Evolutionary conservation across 2,797 vertebrate species (phyloP), one percentile per base, ranked within the genome.

Genomic region (Orientallactaga sibirica): DNA sequence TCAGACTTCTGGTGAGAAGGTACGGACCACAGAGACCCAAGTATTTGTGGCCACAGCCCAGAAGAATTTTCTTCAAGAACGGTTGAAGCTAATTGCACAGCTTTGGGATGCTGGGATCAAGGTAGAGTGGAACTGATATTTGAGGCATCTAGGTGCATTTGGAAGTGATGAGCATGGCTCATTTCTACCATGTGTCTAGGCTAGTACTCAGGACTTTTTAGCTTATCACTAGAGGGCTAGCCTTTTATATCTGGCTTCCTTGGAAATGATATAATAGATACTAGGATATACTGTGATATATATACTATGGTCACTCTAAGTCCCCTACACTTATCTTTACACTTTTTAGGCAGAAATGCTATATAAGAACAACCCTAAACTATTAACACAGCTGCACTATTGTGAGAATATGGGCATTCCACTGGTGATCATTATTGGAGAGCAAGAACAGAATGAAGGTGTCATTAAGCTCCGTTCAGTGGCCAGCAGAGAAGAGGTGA

Each of bases 1-100:
- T 82, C 91, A 99, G 99, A 96, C 93, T 55, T 98, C 98, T 20
- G 98, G 98, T 66, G 97, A 99, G 98, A 99, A 98, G 94, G 88
- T 99, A 75, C 98, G 99, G 5, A 99, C 99, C 2, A 99, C 99
- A 37, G 99, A 99, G 97, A 99, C 99, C 0, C 98, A 99, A 97
- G 98, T 99, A 80, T 98, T 99, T 98, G 99, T 99, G 88, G 99
- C 98, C 1, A 98, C 99, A 1, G 99, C 99, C 3, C 99, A 99
- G 95, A 99, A 99, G 97, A 98, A 99, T 94, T 98, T 99, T 55
- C 97, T 99, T 22, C 98, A 98, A 85, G 99, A 99, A 86, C 98
- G 98, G 87, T 97, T 99, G 93, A 98, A 98, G 92, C 98, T 99
- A 12, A 97, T 99, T 74, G 96, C 98, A 0, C 98, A 99, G 97